Percentiles rank a stretch among this genome's conserved stretches.
These are phyloP conservation scores for Elmis aenea DNA, from an alignment of 2,888 invertebrate species.

Conservation along the genomic window DNA sequence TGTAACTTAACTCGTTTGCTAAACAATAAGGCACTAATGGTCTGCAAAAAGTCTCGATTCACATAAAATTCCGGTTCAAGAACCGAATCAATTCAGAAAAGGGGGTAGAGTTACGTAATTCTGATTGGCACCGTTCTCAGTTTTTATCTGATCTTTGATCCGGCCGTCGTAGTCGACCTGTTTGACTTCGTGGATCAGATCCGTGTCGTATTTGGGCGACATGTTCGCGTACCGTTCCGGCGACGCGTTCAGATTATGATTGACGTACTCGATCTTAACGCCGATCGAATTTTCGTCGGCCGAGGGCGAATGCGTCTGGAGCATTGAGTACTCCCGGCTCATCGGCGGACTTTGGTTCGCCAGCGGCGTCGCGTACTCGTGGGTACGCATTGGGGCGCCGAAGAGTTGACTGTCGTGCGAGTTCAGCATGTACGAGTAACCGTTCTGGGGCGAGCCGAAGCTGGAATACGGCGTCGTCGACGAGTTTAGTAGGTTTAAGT, in stretches of 20 bases:
- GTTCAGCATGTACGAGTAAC: constrained; percentile 59
- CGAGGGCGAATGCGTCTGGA: constrained; percentile 58
- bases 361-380: constrained; percentile 54
- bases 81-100: constrained; percentile 61
- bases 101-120: constrained; percentile 68
- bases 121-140: constrained; percentile 47
- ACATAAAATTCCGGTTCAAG: too few relatives aligned
- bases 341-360: constrained; percentile 59
- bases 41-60: too few relatives aligned
- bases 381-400: constrained; percentile 56
- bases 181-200: constrained; percentile 50
- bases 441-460: constrained; percentile 58
- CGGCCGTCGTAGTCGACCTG: constrained; percentile 45
- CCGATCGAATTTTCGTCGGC: constrained; percentile 45
- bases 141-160: constrained; percentile 40
- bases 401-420: constrained; percentile 71
- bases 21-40: too few relatives aligned
- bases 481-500: constrained; percentile 67
- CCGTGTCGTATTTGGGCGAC: constrained; percentile 57
- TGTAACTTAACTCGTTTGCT: too few relatives aligned
- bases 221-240: constrained; percentile 58
- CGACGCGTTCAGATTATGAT: constrained; percentile 44
- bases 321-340: constrained; percentile 61
- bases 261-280: constrained; percentile 45
- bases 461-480: constrained; percentile 58